A percentile compares a stretch with the other conserved stretches of the same genome.
These are phyloP conservation scores for Pseudopleuronectes americanus DNA, from an alignment of 2,797 vertebrate genomes.

Conservation along the genomic window DNA sequence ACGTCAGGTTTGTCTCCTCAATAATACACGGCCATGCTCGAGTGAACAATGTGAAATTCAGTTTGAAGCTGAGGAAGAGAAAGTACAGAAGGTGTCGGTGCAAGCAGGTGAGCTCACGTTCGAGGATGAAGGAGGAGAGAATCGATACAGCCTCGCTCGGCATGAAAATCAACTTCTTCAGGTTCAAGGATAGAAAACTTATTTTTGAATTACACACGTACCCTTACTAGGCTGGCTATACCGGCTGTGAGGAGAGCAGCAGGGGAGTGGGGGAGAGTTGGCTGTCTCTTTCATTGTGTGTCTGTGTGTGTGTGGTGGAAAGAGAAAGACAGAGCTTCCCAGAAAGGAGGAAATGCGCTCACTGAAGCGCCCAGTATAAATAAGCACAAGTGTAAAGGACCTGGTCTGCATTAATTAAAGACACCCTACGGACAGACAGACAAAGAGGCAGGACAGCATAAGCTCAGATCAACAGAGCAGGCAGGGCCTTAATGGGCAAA, in stretches of 20 bases:
- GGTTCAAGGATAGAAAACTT: conserved; percentile 52
- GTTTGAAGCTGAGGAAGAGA: conserved; percentile 35
- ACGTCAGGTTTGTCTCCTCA: background rate
- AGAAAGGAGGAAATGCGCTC: conserved; percentile 37
- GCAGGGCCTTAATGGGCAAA: conserved; percentile 53
- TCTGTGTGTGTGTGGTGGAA: conserved; percentile 6
- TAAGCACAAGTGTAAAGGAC: conserved; percentile 56
- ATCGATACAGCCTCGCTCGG: conserved; percentile 50
- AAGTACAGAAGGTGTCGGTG: conserved; percentile 31
- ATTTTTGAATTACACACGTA: conserved; percentile 65
- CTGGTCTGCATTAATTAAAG: conserved; percentile 69
- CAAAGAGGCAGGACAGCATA: conserved; percentile 36
- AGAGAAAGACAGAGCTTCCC: conserved; percentile 14
- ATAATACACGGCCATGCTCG: conserved; percentile 9
- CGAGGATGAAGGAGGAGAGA: conserved; percentile 22
- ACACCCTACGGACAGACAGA: conserved; percentile 43
- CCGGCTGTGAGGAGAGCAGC: conserved; percentile 45
- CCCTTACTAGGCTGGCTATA: conserved; percentile 35
- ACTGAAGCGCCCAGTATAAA: conserved; percentile 60
- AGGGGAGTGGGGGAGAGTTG: conserved; percentile 40
- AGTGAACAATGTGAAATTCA: conserved; percentile 41
- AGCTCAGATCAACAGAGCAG: conserved; percentile 55
- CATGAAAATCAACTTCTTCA: conserved; percentile 57
- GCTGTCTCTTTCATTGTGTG: conserved; percentile 31
- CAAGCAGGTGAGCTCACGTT: conserved; percentile 38